phyloP scores from a whole-genome alignment of 1,140 invertebrate species.

The Diachasma alloeum region DNA sequence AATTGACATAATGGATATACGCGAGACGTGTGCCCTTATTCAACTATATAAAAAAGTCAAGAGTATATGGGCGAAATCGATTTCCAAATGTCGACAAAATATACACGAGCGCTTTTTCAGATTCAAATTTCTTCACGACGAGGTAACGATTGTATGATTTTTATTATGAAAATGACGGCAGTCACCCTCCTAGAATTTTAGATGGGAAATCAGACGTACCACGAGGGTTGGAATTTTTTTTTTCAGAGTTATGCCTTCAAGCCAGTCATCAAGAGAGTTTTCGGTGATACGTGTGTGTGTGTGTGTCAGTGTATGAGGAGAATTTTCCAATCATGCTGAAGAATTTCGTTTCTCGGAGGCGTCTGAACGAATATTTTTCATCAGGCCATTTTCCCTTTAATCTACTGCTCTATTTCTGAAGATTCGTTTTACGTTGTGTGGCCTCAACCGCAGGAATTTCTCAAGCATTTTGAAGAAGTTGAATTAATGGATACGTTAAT shows the following conservation, averaged over 20 bases:
- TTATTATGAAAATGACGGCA: neutral
- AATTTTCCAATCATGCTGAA: neutral
- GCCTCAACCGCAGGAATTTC: neutral
- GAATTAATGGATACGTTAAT: conserved; percentile 18
- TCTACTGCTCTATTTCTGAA: neutral
- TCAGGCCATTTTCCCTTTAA: neutral
- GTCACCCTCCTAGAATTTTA: neutral
- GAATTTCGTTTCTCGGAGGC: neutral
- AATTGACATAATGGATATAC: conserved; percentile 28
- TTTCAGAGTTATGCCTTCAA: neutral
- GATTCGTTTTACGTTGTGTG: neutral
- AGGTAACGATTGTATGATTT: neutral
- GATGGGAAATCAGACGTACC: neutral
- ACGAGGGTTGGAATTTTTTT: neutral
- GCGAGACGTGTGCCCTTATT: conserved; percentile 8
- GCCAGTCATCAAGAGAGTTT: neutral
- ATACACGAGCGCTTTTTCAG: neutral
- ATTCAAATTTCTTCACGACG: neutral
- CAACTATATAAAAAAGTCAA: neutral
- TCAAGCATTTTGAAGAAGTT: conserved; percentile 35
- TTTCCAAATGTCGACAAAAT: conserved; percentile 7
- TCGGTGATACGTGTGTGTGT: neutral
- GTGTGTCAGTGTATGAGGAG: neutral
- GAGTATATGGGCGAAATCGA: conserved; percentile 18
- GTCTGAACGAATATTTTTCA: neutral